Base-by-base conservation (phyloP, 30 jellyfish, hydroid and myxozoan genomes). In the Hydractinia symbiolongicarpus region DNA sequence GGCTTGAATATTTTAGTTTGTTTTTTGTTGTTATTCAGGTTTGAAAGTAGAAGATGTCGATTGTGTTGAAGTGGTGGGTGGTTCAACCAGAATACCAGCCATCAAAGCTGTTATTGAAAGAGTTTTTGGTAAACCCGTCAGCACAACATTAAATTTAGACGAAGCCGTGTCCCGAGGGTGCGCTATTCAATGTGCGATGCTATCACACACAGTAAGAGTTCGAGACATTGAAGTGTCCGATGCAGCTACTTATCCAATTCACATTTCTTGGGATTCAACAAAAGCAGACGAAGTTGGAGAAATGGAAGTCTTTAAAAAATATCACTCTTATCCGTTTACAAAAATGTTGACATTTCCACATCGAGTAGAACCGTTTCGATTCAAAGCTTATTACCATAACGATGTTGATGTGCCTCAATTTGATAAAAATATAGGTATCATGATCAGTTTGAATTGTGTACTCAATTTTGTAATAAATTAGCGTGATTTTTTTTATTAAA, bases 101-200 rank as follows among this genome's bases (percentile, higher is more conserved):
- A 84, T 94, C 15, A 86, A 86, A 66, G 86, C 82, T 13, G 72
- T 84, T 5, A 77, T 94, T 58, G 90, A 86, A 60, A 81, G 66
- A 57, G 91, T 84, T 0, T 84, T 84, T 81, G 86, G 95, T 44
- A 82, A 84, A 57, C 92, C 86, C 11, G 78, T 89, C 5, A 79
- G 93, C 72, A 85, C 95, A 54, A 94, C 99, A 4, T 70, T 94
- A 67, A 94, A 94, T 82, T 85, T 88, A 7, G 99, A 94, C 64
- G 99, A 94, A 79, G 99, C 99, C 7, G 99, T 94, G 7, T 96
- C 99, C 9, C 81, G 96, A 55, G 99, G 99, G 9, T 94, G 99
- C 68, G 99, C 99, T 9, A 84, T 94, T 49, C 97, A 91, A 94
- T 94, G 97, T 76, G 99, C 99, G 61, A 88, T 88, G 97, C 83